phyloP scores from a whole-genome alignment of 1,140 invertebrate species.

The Nasonia giraulti region DNA sequence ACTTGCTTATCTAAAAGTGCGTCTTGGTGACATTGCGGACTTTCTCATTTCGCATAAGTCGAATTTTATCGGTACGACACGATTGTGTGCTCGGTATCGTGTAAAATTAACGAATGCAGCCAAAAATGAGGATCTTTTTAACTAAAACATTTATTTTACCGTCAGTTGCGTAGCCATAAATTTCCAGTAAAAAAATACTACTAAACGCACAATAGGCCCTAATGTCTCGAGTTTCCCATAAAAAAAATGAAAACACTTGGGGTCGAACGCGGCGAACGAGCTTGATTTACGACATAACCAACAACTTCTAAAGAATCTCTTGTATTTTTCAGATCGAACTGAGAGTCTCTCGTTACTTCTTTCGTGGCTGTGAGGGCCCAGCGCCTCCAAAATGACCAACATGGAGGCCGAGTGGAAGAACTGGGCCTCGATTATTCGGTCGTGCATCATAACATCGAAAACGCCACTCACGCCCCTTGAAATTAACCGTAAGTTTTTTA shows the following conservation, averaged over 20 bases:
- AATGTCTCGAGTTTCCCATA: too few species aligned
- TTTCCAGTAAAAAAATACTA: too few species aligned
- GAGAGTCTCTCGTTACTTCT: neutral
- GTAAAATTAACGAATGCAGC: too few species aligned
- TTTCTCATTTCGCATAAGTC: neutral
- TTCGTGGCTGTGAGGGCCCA: neutral
- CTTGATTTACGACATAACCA: neutral
- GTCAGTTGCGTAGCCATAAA: too few species aligned
- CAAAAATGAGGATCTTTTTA: neutral
- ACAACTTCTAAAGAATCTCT: neutral
- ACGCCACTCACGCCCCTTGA: constrained; percentile 20
- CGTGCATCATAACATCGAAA: constrained; percentile 25
- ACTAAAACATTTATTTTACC: neutral
- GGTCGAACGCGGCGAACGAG: neutral
- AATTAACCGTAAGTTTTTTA: constrained; percentile 38
- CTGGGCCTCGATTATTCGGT: constrained; percentile 44
- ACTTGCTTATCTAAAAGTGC: neutral
- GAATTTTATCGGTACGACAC: neutral
- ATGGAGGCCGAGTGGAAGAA: constrained; percentile 23
- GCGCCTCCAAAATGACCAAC: too few species aligned
- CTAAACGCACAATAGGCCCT: too few species aligned
- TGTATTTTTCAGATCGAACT: neutral
- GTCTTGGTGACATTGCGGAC: neutral
- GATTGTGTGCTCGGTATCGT: neutral
- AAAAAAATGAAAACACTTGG: too few species aligned